phyloP scores from a whole-genome alignment of 2,888 invertebrate species.

The Patella caerulea region DNA sequence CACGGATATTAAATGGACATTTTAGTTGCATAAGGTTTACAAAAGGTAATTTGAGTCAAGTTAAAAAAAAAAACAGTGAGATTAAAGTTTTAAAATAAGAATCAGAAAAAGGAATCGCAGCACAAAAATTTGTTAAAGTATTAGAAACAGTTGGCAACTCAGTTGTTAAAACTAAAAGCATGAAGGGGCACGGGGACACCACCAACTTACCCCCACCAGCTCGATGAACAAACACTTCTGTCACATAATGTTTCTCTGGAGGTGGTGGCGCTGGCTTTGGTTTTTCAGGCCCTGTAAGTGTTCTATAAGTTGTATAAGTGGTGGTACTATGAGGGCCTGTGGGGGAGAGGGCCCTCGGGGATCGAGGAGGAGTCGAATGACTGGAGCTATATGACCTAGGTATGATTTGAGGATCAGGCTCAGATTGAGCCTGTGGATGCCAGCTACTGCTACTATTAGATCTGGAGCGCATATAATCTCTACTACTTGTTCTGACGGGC shows the following conservation, averaged over 20 bases:
- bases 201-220: conserved; percentile 45
- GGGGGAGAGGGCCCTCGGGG: conserved; percentile 44
- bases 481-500: conserved; percentile 56
- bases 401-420: conserved; percentile 31
- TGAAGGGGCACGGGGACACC: conserved; percentile 4
- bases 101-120: too few relatives aligned
- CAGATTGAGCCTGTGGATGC: conserved; percentile 34
- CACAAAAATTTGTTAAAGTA: too few relatives aligned
- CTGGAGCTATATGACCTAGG: conserved; percentile 47
- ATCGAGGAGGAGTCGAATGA: conserved; percentile 39
- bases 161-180: conserved; percentile 12
- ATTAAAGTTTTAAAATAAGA: too few relatives aligned
- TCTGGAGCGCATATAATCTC: conserved; percentile 58
- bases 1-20: too few relatives aligned
- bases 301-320: conserved; percentile 19
- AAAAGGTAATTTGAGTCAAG: too few relatives aligned
- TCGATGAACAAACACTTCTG: conserved; percentile 61
- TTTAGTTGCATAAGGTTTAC: too few relatives aligned
- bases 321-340: conserved; percentile 11
- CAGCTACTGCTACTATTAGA: conserved; percentile 49
- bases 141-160: background rate
- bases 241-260: conserved; percentile 62
- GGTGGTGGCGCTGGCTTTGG: conserved; percentile 37
- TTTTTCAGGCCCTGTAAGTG: conserved; percentile 21
- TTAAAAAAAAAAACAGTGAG: too few relatives aligned